Conservation (phyloP, 1,140 invertebrate species). For the Dufourea novaeangliae region DNA sequence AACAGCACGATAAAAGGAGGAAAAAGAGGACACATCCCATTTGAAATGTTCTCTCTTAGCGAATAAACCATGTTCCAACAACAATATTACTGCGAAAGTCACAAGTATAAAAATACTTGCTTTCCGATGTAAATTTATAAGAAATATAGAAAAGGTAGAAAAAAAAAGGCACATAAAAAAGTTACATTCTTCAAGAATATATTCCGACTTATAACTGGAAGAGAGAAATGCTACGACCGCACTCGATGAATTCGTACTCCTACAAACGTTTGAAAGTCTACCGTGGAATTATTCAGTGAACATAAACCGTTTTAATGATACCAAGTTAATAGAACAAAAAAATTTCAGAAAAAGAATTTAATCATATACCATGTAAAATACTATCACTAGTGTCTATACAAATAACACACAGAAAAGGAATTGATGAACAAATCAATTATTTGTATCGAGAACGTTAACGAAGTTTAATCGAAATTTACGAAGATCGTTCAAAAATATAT, state of each 20-base stretch:
- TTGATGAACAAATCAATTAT: not conserved
- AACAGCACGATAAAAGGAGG: slow-evolving; percentile 2
- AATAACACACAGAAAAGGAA: not conserved
- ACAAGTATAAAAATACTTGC: not conserved
- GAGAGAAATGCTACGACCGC: not conserved
- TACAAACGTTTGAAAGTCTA: not conserved
- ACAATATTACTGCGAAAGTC: not conserved
- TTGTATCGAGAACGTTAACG: not conserved
- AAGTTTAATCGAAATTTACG: not conserved
- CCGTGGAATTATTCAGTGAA: not conserved
- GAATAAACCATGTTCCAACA: not conserved
- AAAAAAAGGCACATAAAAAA: slow-evolving; percentile 14
- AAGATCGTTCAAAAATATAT: no score
- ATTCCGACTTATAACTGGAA: slow-evolving; percentile 1
- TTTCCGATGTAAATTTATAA: slow-evolving; percentile 15
- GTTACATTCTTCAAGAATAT: slow-evolving; percentile 15
- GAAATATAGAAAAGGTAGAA: not conserved
- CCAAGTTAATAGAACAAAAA: not conserved
- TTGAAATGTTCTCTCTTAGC: slow-evolving; percentile 23
- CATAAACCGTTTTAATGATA: not conserved
- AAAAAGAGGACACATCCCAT: slow-evolving; percentile 5
- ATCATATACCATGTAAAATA: not conserved
- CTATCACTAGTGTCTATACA: not conserved
- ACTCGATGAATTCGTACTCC: not conserved
- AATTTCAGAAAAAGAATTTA: not conserved